Evolutionary conservation across 2,113 vertebrate genomes (phyloP).

Genomic region (Triplophysa siluroides): DNA sequence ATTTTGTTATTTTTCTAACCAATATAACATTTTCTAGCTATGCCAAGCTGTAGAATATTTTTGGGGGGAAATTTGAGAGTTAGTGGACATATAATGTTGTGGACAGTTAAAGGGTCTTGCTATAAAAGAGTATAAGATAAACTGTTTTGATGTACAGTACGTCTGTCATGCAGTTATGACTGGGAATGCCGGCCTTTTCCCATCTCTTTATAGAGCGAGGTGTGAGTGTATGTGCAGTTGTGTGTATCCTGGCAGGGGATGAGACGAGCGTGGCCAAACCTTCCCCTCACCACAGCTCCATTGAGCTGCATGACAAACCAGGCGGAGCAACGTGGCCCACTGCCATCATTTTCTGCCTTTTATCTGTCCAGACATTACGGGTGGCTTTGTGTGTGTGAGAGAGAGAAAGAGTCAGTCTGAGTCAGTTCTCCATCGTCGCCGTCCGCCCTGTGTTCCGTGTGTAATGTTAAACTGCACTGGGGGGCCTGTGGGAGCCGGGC

Average conservation of each 20-base stretch:
- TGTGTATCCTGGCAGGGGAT: slow-evolving; percentile 45
- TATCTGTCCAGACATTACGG: slow-evolving; percentile 40
- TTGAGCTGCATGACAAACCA: slow-evolving; percentile 45
- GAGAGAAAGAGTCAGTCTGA: slow-evolving; percentile 30
- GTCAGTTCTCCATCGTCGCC: slow-evolving; percentile 24
- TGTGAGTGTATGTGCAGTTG: slow-evolving; percentile 6
- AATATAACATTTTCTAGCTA: too few relatives aligned
- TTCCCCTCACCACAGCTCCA: slow-evolving; percentile 26
- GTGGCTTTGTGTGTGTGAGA: slow-evolving; percentile 50
- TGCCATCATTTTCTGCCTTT: slow-evolving; percentile 49
- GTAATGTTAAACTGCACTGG: slow-evolving; percentile 49
- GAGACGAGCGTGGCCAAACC: slow-evolving; percentile 14
- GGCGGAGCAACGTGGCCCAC: slow-evolving; percentile 15
- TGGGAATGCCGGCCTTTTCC: slow-evolving; percentile 24
- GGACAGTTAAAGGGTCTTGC: too few relatives aligned
- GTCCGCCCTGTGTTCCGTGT: slow-evolving; percentile 19
- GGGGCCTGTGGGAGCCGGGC: slow-evolving; percentile 41
- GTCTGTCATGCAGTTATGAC: slow-evolving; percentile 27
- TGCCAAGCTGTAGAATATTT: too few relatives aligned
- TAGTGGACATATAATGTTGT: too few relatives aligned
- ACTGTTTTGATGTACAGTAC: neutral
- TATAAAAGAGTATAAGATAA: neutral
- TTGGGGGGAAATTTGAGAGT: too few relatives aligned
- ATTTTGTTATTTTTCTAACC: too few relatives aligned
- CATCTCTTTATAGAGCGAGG: slow-evolving; percentile 19